Conservation (phyloP, 2,113 vertebrate species). For the Indri indri region DNA sequence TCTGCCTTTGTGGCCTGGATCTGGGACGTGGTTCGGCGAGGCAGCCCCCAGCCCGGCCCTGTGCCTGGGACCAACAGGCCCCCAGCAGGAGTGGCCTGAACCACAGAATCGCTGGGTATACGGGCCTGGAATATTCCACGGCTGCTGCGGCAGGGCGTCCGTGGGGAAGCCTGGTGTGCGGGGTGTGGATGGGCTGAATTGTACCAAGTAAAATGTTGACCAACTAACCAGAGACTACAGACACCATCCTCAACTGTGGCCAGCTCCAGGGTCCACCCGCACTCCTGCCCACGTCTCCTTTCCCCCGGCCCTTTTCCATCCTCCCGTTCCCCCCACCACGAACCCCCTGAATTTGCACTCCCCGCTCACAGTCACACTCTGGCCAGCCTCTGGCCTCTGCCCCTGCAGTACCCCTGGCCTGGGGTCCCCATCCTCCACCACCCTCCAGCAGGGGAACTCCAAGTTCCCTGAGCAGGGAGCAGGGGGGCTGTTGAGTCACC, state of each 20-base stretch:
- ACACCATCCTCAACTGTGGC: not conserved
- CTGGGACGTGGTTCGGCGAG: not conserved
- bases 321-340: rapidly evolving
- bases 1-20: constrained; percentile 83
- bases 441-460: not conserved
- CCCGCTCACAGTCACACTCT: too few species aligned
- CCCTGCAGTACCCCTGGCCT: too few species aligned
- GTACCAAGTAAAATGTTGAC: not conserved
- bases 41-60: not conserved
- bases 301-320: not conserved
- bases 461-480: not conserved
- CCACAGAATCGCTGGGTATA: not conserved
- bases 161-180: rapidly evolving
- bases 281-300: not conserved
- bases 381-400: not conserved
- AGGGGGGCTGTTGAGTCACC: not conserved
- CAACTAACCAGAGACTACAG: rapidly evolving
- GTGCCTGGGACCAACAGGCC: not conserved
- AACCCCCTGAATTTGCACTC: too few species aligned
- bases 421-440: not conserved
- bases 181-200: not conserved
- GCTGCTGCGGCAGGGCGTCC: rapidly evolving
- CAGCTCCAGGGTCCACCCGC: not conserved
- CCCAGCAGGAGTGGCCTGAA: not conserved
- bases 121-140: not conserved